Percentiles rank a stretch among this genome's conserved stretches.
Evolutionary conservation across 1,140 invertebrate genomes (phyloP).

Genomic region (Planococcus citri): DNA sequence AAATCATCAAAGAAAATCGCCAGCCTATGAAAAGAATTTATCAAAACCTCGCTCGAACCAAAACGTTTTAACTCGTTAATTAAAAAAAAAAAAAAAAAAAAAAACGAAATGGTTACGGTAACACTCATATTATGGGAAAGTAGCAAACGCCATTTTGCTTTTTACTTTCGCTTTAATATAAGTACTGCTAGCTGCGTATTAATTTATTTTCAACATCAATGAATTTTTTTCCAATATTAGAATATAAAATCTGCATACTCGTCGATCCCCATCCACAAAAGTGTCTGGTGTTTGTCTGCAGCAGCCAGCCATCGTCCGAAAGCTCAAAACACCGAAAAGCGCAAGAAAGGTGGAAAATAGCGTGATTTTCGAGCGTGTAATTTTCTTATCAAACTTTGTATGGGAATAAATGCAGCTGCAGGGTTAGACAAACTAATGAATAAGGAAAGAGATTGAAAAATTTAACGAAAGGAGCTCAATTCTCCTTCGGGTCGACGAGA

Average conservation of each 20-base stretch:
- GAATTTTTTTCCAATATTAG: not conserved
- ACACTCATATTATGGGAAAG: not conserved
- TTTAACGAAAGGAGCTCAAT: too few species aligned
- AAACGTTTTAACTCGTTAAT: not conserved
- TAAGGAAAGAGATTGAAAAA: too few species aligned
- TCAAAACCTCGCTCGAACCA: not conserved
- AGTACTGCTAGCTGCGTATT: not conserved
- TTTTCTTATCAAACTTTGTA: too few species aligned
- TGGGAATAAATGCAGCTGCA: too few species aligned
- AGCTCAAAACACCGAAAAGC: too few species aligned
- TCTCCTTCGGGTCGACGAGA: too few species aligned
- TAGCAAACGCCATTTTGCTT: slow-evolving; percentile 1
- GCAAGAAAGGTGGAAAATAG: too few species aligned
- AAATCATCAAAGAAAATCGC: not conserved
- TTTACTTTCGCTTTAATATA: not conserved
- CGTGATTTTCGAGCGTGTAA: too few species aligned
- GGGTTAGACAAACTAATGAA: too few species aligned
- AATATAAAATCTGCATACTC: not conserved
- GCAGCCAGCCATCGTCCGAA: too few species aligned
- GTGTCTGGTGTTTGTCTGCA: too few species aligned
- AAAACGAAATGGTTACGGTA: not conserved
- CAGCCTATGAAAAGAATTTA: not conserved
- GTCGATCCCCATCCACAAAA: not conserved
- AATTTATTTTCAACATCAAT: not conserved
- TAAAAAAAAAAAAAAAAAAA: not conserved